phyloP scores from a whole-genome alignment of 2,888 invertebrate species.

The Drosophila siamana region DNA sequence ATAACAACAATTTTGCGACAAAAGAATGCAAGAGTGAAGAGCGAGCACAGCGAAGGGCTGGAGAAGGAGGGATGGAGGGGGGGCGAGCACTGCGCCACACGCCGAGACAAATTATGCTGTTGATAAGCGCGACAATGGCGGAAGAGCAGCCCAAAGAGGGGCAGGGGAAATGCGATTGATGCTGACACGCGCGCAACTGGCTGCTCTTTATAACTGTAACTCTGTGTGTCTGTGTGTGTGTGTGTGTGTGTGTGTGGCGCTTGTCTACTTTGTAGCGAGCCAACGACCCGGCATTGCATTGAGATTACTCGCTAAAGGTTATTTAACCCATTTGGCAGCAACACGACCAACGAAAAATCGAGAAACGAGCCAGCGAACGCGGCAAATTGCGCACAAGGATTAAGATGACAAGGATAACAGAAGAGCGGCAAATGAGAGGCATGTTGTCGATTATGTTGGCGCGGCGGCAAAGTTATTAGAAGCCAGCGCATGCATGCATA shows the following conservation, averaged over 20 bases:
- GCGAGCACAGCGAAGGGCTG: neutral
- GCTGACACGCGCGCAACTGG: constrained; percentile 60
- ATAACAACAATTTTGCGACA: constrained; percentile 38
- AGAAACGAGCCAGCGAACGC: too few relatives aligned
- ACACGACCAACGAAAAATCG: too few relatives aligned
- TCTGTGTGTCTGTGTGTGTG: constrained; percentile 29
- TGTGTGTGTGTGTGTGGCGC: constrained; percentile 27
- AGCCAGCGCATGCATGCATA: constrained; percentile 20
- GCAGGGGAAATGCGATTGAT: constrained; percentile 40
- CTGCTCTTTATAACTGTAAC: constrained; percentile 34
- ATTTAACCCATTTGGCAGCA: constrained; percentile 69
- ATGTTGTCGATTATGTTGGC: constrained; percentile 51
- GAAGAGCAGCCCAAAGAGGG: constrained; percentile 44
- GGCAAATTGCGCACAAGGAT: constrained; percentile 48
- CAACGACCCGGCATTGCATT: constrained; percentile 68
- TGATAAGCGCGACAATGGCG: constrained; percentile 76
- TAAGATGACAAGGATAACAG: constrained; percentile 54
- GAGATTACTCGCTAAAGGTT: constrained; percentile 72
- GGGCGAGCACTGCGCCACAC: constrained; percentile 50
- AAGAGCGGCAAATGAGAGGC: constrained; percentile 4
- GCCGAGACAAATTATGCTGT: constrained; percentile 80
- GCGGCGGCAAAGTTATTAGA: constrained; percentile 49
- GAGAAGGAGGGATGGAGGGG: neutral
- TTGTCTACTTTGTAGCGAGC: constrained; percentile 39
- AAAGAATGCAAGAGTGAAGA: neutral